Evolutionary conservation across 2,888 invertebrate genomes (phyloP).

Genomic region (Mycalesis mineus): DNA sequence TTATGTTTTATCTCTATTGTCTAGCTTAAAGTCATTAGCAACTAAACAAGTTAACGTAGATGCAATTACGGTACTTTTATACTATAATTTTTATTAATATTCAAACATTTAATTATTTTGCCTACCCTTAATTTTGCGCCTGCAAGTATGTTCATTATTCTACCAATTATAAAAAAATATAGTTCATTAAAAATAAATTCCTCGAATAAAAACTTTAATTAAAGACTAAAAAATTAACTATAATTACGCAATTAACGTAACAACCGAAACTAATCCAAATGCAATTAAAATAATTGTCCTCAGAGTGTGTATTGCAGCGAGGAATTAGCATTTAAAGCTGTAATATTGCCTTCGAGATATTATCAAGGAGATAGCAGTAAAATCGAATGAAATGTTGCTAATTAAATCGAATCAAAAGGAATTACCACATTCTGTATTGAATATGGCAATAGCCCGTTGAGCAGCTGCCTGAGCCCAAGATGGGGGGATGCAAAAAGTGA

Average conservation of each 20-base stretch:
- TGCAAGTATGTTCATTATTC: no score
- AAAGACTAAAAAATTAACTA: background rate
- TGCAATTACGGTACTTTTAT: no score
- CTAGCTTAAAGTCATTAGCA: no score
- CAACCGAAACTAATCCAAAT: slow-evolving; percentile 9
- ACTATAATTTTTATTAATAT: no score
- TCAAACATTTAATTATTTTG: no score
- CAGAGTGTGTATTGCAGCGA: slow-evolving; percentile 3
- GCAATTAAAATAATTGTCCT: slow-evolving; percentile 21
- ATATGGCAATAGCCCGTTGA: slow-evolving; percentile 41
- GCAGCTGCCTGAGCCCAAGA: slow-evolving; percentile 41
- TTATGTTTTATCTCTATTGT: no score
- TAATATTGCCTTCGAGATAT: slow-evolving; percentile 21
- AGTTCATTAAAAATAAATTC: no score
- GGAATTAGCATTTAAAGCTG: slow-evolving; percentile 21
- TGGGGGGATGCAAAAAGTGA: slow-evolving; percentile 48
- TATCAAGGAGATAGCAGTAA: slow-evolving; percentile 32
- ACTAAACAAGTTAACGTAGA: no score
- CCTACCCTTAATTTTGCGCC: no score
- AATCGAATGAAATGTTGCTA: slow-evolving; percentile 41
- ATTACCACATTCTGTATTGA: slow-evolving; percentile 41
- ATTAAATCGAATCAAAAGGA: slow-evolving; percentile 50
- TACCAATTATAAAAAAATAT: no score
- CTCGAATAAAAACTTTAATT: background rate
- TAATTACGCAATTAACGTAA: slow-evolving; percentile 1